phyloP scores from a whole-genome alignment of 1,140 invertebrate genomes.

The Achroia grisella region DNA sequence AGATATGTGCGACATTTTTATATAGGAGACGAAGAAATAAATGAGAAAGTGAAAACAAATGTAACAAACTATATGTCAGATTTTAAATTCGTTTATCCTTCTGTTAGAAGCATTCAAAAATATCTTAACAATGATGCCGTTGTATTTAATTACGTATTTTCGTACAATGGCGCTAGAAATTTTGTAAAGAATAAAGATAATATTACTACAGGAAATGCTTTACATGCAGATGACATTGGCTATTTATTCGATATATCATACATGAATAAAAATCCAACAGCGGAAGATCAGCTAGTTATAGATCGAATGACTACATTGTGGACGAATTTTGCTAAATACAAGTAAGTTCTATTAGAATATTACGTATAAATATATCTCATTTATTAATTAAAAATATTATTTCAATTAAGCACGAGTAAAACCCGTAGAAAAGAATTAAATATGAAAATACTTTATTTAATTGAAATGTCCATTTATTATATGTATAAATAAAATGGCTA shows the following conservation, averaged over 20 bases:
- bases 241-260: slow-evolving; percentile 25
- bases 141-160: slow-evolving; percentile 31
- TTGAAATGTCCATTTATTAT: no score
- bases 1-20: slow-evolving; percentile 26
- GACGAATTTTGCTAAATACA: slow-evolving; percentile 39
- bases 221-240: slow-evolving; percentile 25
- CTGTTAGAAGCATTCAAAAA: slow-evolving; percentile 22
- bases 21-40: slow-evolving; percentile 23
- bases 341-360: slow-evolving; percentile 17
- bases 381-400: no score
- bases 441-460: no score
- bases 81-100: slow-evolving; percentile 25
- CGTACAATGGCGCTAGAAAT: slow-evolving; percentile 27
- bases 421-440: no score
- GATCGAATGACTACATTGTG: slow-evolving; percentile 36
- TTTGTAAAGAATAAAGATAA: slow-evolving; percentile 5
- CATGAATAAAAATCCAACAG: slow-evolving; percentile 3
- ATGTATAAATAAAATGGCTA: no score
- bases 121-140: slow-evolving; percentile 21
- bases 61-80: slow-evolving; percentile 28
- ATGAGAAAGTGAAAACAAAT: slow-evolving; percentile 8
- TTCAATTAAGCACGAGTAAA: no score
- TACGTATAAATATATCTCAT: no score
- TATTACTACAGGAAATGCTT: slow-evolving; percentile 9
- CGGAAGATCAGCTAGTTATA: slow-evolving; percentile 24